Conservation (phyloP, 2,113 vertebrate genomes). For the Cnemophilus loriae region DNA sequence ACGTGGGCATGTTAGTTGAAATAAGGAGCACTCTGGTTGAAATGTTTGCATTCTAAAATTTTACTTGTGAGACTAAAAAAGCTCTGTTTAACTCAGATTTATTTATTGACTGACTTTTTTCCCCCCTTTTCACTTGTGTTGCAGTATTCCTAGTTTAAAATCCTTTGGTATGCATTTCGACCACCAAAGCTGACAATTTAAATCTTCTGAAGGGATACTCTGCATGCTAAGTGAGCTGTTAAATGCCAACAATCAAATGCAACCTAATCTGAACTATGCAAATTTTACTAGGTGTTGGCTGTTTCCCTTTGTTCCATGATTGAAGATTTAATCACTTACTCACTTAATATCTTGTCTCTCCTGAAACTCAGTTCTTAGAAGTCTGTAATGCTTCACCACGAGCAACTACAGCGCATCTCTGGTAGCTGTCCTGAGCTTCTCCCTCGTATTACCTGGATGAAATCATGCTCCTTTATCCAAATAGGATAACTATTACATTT, state of each 20-base stretch:
- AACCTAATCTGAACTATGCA: not conserved
- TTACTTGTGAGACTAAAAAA: not conserved
- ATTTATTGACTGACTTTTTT: not conserved
- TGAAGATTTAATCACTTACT: constrained; percentile 21
- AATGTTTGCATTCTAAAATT: not conserved
- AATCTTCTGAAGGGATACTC: not conserved
- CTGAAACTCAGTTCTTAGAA: not conserved
- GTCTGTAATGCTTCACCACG: not conserved
- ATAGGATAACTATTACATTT: not conserved
- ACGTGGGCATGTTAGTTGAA: not conserved
- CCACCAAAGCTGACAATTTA: not conserved
- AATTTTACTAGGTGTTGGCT: not conserved
- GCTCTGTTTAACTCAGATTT: not conserved
- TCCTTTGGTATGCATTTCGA: not conserved
- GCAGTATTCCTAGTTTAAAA: not conserved
- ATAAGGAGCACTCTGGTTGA: not conserved
- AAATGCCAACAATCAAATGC: not conserved
- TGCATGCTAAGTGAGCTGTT: not conserved
- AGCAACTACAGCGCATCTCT: not conserved
- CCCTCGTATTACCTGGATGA: not conserved
- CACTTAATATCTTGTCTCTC: not conserved
- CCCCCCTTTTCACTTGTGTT: not conserved
- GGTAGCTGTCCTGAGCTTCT: not conserved
- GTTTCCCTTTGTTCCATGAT: not conserved
- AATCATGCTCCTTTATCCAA: not conserved